Percentiles rank a stretch among this genome's conserved stretches.
These are phyloP conservation scores for Meghimatium bilineatum DNA, from an alignment of 2,888 invertebrate genomes.

Conservation along the genomic window DNA sequence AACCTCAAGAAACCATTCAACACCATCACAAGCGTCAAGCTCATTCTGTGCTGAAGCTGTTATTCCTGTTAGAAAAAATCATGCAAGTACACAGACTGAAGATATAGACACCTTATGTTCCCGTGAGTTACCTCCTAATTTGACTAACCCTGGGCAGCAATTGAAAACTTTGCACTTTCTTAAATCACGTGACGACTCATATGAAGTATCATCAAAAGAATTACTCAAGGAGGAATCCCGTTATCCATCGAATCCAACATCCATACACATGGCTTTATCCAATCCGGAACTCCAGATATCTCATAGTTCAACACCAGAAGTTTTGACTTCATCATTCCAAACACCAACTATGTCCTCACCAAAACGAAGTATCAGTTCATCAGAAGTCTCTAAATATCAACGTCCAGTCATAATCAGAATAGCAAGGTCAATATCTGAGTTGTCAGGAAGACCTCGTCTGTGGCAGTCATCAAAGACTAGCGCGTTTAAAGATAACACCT, in stretches of 20 bases:
- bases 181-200: neutral
- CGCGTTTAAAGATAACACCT: neutral
- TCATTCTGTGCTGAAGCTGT: neutral
- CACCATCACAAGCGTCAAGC: neutral
- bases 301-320: neutral
- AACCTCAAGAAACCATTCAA: neutral
- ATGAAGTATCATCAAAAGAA: too few species aligned
- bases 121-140: neutral
- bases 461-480: neutral
- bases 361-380: neutral
- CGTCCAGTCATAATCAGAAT: neutral
- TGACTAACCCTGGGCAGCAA: neutral
- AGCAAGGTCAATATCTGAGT: neutral
- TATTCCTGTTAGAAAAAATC: neutral
- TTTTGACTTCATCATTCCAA: neutral
- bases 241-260: neutral
- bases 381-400: neutral
- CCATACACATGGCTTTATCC: neutral
- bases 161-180: neutral
- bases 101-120: neutral
- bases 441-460: neutral
- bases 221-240: neutral
- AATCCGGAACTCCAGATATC: neutral
- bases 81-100: neutral
- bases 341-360: neutral